phyloP scores from a whole-genome alignment of 2,888 invertebrate species.

The Scaptomyza reducta region DNA sequence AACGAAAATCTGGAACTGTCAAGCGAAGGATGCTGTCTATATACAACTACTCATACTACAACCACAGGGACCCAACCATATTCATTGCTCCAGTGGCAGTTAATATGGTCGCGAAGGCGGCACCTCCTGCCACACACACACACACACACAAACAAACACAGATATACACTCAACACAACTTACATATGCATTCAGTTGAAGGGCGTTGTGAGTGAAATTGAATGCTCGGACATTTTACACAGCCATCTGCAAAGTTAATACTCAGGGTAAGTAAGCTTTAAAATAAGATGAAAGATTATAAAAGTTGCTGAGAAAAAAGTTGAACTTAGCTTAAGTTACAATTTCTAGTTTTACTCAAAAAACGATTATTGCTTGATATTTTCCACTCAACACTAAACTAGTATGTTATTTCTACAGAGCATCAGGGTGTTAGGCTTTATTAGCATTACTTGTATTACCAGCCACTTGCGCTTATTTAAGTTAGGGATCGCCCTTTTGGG shows the following conservation, averaged over 20 bases:
- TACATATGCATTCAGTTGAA: constrained; percentile 56
- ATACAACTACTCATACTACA: constrained; percentile 65
- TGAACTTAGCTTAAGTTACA: no score
- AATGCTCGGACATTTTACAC: constrained; percentile 55
- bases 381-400: no score
- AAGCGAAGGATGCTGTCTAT: constrained; percentile 44
- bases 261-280: no score
- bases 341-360: no score
- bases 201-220: constrained; percentile 69
- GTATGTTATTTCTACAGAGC: background rate
- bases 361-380: no score
- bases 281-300: no score
- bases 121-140: constrained; percentile 21
- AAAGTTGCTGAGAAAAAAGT: no score
- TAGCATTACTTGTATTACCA: constrained; percentile 18
- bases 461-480: constrained; percentile 18
- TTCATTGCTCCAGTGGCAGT: constrained; percentile 40
- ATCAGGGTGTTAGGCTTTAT: background rate
- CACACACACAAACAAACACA: background rate
- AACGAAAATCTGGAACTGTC: constrained; percentile 66
- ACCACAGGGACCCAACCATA: constrained; percentile 12
- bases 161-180: constrained; percentile 6
- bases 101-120: constrained; percentile 56
- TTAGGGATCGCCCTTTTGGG: constrained; percentile 19
- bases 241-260: constrained; percentile 15